Conservation (phyloP, 2,797 vertebrate species). For the Chlorospingus semifuscus region DNA sequence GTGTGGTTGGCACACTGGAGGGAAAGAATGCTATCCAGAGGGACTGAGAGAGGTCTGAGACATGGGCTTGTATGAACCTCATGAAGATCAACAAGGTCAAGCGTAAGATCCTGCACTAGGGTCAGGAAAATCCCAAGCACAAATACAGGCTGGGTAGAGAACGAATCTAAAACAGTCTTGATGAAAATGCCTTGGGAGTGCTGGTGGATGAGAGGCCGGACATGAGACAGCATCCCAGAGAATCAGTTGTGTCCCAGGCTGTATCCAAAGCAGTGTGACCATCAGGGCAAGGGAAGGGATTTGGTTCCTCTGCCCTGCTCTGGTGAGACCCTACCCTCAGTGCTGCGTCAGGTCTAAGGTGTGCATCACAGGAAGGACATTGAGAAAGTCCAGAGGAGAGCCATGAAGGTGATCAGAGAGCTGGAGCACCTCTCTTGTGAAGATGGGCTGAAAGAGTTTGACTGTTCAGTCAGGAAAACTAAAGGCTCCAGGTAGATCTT, state of each 20-base stretch:
- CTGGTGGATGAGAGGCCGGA: not conserved
- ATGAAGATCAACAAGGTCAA: not conserved
- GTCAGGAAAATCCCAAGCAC: not conserved
- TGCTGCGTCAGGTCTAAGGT: not conserved
- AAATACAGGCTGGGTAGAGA: not conserved
- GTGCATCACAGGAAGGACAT: not conserved
- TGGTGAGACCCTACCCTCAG: not conserved
- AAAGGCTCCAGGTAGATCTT: not conserved
- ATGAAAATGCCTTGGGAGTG: not conserved
- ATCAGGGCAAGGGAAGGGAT: not conserved
- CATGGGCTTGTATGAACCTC: not conserved
- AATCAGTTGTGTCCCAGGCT: accelerated
- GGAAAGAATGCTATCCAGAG: not conserved
- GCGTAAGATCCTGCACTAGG: not conserved
- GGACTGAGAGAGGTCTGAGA: not conserved
- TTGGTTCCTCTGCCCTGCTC: not conserved
- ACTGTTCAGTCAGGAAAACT: not conserved
- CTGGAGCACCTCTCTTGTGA: not conserved
- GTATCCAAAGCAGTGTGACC: not conserved
- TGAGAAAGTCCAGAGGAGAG: not conserved
- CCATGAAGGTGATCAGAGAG: not conserved
- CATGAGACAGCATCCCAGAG: not conserved
- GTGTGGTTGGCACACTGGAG: not conserved
- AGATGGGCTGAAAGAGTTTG: not conserved
- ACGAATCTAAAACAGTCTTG: not conserved